Base-by-base conservation (phyloP, 2,888 invertebrate genomes). In the Trypoxylon attenuatum region DNA sequence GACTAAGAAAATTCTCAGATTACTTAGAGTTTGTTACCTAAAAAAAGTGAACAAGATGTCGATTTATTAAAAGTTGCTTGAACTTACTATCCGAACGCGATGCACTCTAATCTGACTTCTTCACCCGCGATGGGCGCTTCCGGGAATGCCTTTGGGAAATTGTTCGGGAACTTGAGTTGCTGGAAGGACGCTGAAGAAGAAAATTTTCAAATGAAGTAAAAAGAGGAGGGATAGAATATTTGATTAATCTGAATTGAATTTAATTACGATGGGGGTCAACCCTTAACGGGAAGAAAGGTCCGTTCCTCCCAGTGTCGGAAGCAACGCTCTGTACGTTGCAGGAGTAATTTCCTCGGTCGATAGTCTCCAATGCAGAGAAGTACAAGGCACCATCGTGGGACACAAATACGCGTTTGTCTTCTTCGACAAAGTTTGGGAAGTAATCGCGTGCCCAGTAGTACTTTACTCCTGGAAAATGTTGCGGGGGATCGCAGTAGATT, bases 141-240 rank as follows among this genome's bases (percentile, higher is more conserved):
- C 0, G 98, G 98, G 82, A 97, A 98, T 0, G 95, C 93, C 89
- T 97, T 97, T 0, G 98, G 98, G 79, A 99, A 99, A 80, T 95
- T 96, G 84, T 96, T 96, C 0, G 97, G 94, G 82, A 98, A 97
- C 82, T 96, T 94, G 38, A 98, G 88, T 68, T 96, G 94, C 82
- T 97, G 96, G 81, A 94, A 96, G 85, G 95, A 95, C 39, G 96
- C 92, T 91, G 81, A 54, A 83, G 75, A 47, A 16, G 18, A 46
- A 18, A 58, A 38, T 21, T 13, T 49, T 6, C 25, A 10, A 33
- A 55, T 33, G 64, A 10, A 13, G 18, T 53, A 25, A 39, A 1
- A 42, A n/a, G n/a, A n/a, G n/a, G n/a, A n/a, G n/a, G n/a, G n/a
- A n/a, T n/a, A n/a, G n/a, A 47, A 21, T 13, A 33, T 5, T 38